Evolutionary conservation across 2,888 invertebrate genomes (phyloP), one percentile per base, ranked within the genome.

Genomic region (Acrobasis repandana): DNA sequence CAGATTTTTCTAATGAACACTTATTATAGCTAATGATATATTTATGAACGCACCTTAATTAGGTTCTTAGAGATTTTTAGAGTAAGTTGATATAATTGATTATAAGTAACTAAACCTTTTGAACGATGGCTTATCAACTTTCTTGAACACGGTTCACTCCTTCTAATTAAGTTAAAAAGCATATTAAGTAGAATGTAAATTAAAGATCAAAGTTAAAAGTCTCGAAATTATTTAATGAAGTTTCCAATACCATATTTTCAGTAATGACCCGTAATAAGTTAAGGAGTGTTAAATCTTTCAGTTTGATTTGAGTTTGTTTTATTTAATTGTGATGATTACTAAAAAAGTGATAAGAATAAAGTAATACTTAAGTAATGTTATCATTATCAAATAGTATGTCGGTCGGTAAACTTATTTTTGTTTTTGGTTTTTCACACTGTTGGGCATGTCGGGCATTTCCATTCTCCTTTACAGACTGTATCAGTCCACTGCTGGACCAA

Each of bases 121-220:
- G 15, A 33, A 51, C 15, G 15, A 51, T 51, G 14, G 0, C 14
- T 51, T 9, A 50, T 20, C 18, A 33, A 51, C 34, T 51, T 51
- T 51, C 28, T 51, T 14, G n/a, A 34, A 51, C 14, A 43, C 43
- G 43, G n/a, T 51, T 51, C 33, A 28, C 50, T 33, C 48, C n/a
- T 14, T 51, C 0, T 33, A 51, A 51, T 51, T 51, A 51, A 28
- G 33, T 34, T n/a, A 34, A 28, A 51, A 9, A 51, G 51, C 34
- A n/a, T 51, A 51, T 33, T 51, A 51, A 51, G 51, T 51, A 51
- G 15, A 51, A 51, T 51, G 34, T 51, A 51, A 51, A 51, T 51
- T 51, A 1, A 15, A 51, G 33, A 34, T 51, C 9, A 33, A 33
- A 51, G n/a, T 51, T 34, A 15, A 51, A 50, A 50, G 33, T 33